These are phyloP conservation scores for Penaeus chinensis DNA, from an alignment of 1,140 invertebrate genomes.

Conservation along the genomic window DNA sequence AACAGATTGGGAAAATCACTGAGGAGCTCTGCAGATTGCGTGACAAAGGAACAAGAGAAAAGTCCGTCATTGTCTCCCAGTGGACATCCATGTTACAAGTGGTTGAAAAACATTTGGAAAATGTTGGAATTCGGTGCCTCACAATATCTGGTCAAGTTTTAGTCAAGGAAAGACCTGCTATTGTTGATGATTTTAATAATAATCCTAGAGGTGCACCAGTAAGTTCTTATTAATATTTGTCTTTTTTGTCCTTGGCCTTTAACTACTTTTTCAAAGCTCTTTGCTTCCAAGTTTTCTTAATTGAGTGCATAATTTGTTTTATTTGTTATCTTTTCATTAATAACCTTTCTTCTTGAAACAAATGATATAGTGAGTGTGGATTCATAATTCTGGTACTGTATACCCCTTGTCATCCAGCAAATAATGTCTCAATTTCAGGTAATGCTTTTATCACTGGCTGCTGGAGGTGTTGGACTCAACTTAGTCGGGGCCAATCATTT, in stretches of 20 bases:
- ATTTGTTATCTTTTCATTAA: no score
- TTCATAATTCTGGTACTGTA: background rate
- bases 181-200: slow-evolving; percentile 27
- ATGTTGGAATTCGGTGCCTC: slow-evolving; percentile 25
- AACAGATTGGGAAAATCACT: slow-evolving; percentile 1
- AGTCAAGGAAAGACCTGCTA: slow-evolving; percentile 10
- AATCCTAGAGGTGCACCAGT: slow-evolving; percentile 28
- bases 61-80: slow-evolving; percentile 31
- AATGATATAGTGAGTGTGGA: no score
- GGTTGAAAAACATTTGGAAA: background rate
- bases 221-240: background rate
- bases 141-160: slow-evolving; percentile 33
- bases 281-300: no score
- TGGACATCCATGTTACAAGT: slow-evolving; percentile 36
- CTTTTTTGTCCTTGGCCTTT: background rate
- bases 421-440: slow-evolving; percentile 69
- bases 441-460: slow-evolving; percentile 85
- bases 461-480: slow-evolving; percentile 92
- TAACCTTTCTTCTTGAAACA: no score
- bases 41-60: slow-evolving; percentile 4
- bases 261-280: no score
- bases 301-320: no score
- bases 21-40: slow-evolving; percentile 19
- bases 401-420: no score
- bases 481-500: slow-evolving; percentile 90